Conservation (phyloP, 2,888 invertebrate species). For the Watsonalla binaria region DNA sequence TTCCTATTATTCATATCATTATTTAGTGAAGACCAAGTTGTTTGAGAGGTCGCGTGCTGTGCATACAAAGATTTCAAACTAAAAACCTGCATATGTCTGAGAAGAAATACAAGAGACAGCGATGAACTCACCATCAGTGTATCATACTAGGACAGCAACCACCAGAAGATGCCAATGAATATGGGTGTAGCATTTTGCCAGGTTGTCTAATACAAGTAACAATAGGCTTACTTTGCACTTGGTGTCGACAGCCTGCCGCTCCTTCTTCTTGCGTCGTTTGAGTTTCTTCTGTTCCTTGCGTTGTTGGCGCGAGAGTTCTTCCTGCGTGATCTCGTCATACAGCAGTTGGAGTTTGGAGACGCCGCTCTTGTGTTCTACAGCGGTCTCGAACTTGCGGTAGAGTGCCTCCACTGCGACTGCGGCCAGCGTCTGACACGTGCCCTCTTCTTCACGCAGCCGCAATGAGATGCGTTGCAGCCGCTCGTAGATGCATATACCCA, state of each 20-base stretch:
- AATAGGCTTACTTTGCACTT: slow-evolving; percentile 57
- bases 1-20: no score
- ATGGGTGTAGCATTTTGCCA: neutral
- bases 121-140: no score
- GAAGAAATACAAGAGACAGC: no score
- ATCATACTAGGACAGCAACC: neutral
- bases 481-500: slow-evolving; percentile 95
- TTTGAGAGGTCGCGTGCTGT: no score
- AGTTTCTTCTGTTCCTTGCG: slow-evolving; percentile 93
- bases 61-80: no score
- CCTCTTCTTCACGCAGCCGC: slow-evolving; percentile 92
- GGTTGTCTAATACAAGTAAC: neutral
- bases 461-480: slow-evolving; percentile 92
- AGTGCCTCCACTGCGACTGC: slow-evolving; percentile 93
- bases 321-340: slow-evolving; percentile 92
- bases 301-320: slow-evolving; percentile 90
- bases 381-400: slow-evolving; percentile 92
- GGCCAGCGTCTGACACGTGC: slow-evolving; percentile 95
- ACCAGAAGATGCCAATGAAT: neutral
- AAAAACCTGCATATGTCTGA: no score
- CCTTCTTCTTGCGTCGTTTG: slow-evolving; percentile 85
- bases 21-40: no score
- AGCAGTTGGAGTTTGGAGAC: slow-evolving; percentile 92
- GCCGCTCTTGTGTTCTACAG: slow-evolving; percentile 92
- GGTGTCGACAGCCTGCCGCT: slow-evolving; percentile 59